Base-by-base conservation (phyloP, 2,113 vertebrate species). In the Pseudopipra pipra region DNA sequence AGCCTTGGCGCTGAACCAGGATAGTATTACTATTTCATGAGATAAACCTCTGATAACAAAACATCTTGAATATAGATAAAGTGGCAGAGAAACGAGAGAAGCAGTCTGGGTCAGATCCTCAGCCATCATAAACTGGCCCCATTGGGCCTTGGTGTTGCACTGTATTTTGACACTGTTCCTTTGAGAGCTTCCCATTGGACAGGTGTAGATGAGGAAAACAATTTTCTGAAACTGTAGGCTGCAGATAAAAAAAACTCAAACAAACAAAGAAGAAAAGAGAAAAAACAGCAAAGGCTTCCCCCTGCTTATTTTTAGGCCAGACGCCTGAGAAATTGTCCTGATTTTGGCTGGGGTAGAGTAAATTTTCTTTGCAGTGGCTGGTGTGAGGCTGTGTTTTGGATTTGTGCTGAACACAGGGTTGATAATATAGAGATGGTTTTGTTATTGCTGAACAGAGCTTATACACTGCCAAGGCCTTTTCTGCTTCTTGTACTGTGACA, bases 131-230 rank as follows among this genome's bases (percentile, higher is more conserved):
- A 91, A 78, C 22, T 81, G 75, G 47, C 15, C 39, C 65, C 65
- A 19, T 20, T 47, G 80, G 39, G 46, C 43, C 0, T 0, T 33
- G 59, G 52, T 47, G 6, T 16, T 52, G 30, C 0, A 0, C 15
- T 87, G 77, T 27, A 17, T 82, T 94, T 91, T 85, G 37, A 87
- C 27, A 13, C 39, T 33, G 2, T 11, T 93, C 35, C 23, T 85
- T 67, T 85, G 70, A 85, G 56, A 72, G 33, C 59, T 81, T 89
- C 13, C 14, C 12, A 5, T 12, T 28, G 25, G 49, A 55, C 14
- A 35, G 12, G 20, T 12, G 5, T 12, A 62, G 33, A 5, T 37
- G 56, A 56, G 30, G 52, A 75, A 41, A 52, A 54, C 35, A 17
- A 30, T 63, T 90, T 75, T 61, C 62, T 68, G 19, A 43, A 70